These are phyloP conservation scores for Drosophila atroscutellata DNA, from an alignment of 2,888 invertebrate genomes.

Conservation along the genomic window DNA sequence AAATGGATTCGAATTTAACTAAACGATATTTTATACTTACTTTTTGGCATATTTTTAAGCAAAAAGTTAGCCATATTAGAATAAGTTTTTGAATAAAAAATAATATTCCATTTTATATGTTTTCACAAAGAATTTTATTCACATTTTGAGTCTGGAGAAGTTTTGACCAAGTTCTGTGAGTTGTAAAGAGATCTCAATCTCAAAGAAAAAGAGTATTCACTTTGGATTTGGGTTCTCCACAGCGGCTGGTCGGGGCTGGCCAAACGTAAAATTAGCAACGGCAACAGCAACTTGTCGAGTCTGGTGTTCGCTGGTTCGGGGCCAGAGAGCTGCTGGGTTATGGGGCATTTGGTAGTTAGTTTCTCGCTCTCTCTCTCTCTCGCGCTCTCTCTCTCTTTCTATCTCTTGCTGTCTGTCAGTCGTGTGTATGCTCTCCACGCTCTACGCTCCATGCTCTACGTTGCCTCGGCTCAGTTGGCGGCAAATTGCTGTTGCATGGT, in stretches of 20 bases:
- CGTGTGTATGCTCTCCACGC: conserved; percentile 49
- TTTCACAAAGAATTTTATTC: not conserved
- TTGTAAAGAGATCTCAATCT: not conserved
- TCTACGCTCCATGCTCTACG: conserved; percentile 39
- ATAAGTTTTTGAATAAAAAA: not conserved
- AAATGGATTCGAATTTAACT: not conserved
- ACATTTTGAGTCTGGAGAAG: not conserved
- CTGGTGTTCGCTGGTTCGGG: not conserved
- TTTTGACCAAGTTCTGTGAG: not conserved
- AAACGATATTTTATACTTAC: not conserved
- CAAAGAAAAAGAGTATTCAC: not conserved
- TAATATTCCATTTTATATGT: not conserved
- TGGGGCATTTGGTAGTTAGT: conserved; percentile 37
- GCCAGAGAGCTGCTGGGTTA: conserved; percentile 11
- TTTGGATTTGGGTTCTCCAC: not conserved
- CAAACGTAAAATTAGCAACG: conserved; percentile 31
- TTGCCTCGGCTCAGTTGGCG: conserved; percentile 71
- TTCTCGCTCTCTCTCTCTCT: conserved; percentile 24
- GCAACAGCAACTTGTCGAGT: conserved; percentile 28
- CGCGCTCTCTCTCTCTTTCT: conserved; percentile 8
- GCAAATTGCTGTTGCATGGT: conserved; percentile 78
- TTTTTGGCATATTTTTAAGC: not conserved
- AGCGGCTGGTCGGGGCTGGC: conserved; percentile 10
- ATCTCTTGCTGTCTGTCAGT: not conserved
- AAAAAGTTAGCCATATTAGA: not conserved